Conservation (phyloP, 2,888 invertebrate genomes). For the Agrotis ipsilon region DNA sequence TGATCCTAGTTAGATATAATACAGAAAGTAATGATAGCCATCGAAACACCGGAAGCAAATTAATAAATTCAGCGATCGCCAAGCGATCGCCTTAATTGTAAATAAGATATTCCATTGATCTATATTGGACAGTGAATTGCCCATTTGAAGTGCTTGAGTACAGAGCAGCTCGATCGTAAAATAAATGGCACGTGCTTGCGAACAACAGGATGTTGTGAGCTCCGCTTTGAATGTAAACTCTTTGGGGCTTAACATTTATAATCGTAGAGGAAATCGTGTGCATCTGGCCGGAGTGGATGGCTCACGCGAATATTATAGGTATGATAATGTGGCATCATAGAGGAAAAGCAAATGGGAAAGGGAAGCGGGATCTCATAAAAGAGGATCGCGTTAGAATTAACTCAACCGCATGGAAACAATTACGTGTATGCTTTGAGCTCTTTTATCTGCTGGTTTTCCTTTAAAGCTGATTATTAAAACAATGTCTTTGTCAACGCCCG, state of each 20-base stretch:
- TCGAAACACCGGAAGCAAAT: conserved; percentile 34
- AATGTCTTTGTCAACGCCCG: conserved; percentile 6
- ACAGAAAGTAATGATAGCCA: not conserved
- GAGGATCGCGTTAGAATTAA: conserved; percentile 70
- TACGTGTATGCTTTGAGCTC: conserved; percentile 55
- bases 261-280: conserved; percentile 79
- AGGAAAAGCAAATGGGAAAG: conserved; percentile 81
- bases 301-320: conserved; percentile 71
- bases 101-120: conserved; percentile 61
- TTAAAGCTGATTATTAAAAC: conserved; percentile 9
- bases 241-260: conserved; percentile 73
- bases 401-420: conserved; percentile 67
- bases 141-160: conserved; percentile 60
- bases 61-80: conserved; percentile 28
- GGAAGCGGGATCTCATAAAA: conserved; percentile 78
- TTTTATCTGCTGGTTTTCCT: conserved; percentile 27
- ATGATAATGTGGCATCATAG: conserved; percentile 65
- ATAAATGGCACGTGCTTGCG: conserved; percentile 81
- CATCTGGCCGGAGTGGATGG: conserved; percentile 78
- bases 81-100: conserved; percentile 36
- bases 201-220: conserved; percentile 82
- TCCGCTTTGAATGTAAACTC: conserved; percentile 79
- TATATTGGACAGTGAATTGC: conserved; percentile 60
- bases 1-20: too few species aligned
- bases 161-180: conserved; percentile 73